Evolutionary conservation across 2,113 vertebrate species (phyloP).

Genomic region (Microcebus jonahi): DNA sequence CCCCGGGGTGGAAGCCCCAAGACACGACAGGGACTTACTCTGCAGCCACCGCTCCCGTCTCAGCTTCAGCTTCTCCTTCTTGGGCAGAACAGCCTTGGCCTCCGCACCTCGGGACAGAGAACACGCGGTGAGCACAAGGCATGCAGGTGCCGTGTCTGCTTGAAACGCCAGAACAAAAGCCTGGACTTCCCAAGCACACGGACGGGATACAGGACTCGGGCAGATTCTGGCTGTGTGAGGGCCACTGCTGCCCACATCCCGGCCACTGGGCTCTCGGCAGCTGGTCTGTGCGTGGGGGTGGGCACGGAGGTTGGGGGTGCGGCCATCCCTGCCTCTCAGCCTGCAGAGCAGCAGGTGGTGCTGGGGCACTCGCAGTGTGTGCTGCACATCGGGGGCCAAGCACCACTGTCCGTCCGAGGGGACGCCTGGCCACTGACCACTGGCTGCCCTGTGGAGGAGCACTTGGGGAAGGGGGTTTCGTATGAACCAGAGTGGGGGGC

Average conservation of each 20-base stretch:
- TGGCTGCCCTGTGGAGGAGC: background rate
- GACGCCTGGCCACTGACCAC: background rate
- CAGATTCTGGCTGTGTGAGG: background rate
- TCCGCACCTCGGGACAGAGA: conserved; percentile 81
- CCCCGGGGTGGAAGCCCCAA: background rate
- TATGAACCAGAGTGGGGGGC: background rate
- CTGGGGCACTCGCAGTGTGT: accelerated
- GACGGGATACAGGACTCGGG: background rate
- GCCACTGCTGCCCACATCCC: background rate
- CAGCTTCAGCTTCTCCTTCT: conserved; percentile 95
- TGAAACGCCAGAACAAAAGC: background rate
- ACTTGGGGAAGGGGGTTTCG: background rate
- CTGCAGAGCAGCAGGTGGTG: background rate
- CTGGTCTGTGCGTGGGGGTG: too few relatives aligned
- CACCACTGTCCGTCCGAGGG: background rate
- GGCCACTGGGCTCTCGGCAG: too few relatives aligned
- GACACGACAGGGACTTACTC: conserved; percentile 86
- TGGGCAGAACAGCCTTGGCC: conserved; percentile 86
- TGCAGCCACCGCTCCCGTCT: conserved; percentile 92
- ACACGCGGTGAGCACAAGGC: accelerated
- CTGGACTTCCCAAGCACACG: background rate
- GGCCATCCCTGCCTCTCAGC: accelerated
- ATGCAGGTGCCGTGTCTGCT: background rate
- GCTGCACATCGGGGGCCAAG: background rate
- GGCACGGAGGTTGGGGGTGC: too few relatives aligned